phyloP scores from a whole-genome alignment of 1,140 invertebrate species.

The Galleria mellonella region DNA sequence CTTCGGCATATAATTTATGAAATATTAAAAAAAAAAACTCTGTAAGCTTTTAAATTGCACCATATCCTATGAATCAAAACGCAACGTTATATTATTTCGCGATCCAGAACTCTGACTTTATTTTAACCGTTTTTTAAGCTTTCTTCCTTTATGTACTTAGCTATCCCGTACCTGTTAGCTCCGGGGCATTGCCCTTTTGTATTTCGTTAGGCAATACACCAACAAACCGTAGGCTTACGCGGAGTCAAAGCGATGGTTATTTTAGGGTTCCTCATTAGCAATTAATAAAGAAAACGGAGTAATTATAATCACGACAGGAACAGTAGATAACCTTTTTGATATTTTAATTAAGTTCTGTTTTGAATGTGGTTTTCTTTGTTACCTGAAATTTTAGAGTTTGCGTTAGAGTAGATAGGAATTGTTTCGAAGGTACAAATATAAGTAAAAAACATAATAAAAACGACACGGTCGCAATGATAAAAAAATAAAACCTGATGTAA shows the following conservation, averaged over 20 bases:
- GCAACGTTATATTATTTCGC: slow-evolving; percentile 52
- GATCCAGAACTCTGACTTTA: slow-evolving; percentile 54
- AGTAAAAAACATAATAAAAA: too few relatives aligned
- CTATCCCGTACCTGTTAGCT: slow-evolving; percentile 64
- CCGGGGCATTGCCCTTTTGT: slow-evolving; percentile 53
- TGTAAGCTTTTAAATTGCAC: slow-evolving; percentile 9
- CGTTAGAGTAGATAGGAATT: not conserved
- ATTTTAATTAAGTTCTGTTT: slow-evolving; percentile 6
- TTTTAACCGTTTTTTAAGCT: slow-evolving; percentile 63
- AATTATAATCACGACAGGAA: too few relatives aligned
- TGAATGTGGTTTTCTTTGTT: not conserved
- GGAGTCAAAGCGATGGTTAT: slow-evolving; percentile 24
- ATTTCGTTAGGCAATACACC: slow-evolving; percentile 46
- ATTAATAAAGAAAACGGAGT: not conserved
- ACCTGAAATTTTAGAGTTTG: not conserved
- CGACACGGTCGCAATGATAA: too few relatives aligned
- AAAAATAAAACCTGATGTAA: too few relatives aligned
- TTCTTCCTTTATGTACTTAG: slow-evolving; percentile 64
- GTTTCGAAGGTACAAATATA: not conserved
- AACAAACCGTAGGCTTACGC: slow-evolving; percentile 34
- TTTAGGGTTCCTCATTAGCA: slow-evolving; percentile 16
- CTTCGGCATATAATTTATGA: too few relatives aligned
- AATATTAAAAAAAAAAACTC: slow-evolving; percentile 7
- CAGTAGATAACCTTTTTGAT: too few relatives aligned
- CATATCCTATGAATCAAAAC: slow-evolving; percentile 34